Evolutionary conservation across 2,113 vertebrate genomes (phyloP).

Genomic region (Boleophthalmus pectinirostris): DNA sequence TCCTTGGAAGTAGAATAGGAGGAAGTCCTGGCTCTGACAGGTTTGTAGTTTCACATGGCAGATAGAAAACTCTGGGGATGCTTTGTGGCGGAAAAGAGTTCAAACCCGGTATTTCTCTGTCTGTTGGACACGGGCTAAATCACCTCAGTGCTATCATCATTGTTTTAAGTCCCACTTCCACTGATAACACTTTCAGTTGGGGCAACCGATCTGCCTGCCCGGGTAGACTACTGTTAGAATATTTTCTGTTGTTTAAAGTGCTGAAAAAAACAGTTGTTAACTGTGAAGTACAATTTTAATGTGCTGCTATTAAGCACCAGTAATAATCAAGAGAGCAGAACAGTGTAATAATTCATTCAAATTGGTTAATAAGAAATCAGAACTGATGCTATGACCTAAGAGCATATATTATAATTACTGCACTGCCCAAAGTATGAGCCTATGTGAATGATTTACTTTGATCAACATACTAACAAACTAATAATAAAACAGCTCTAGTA

Average conservation of each 20-base stretch:
- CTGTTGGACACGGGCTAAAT: slow-evolving; percentile 1
- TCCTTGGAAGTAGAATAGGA: slow-evolving; percentile 89
- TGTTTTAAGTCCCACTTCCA: slow-evolving; percentile 16
- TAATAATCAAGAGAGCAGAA: neutral
- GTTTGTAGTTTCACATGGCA: slow-evolving; percentile 88
- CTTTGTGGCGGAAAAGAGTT: slow-evolving; percentile 56
- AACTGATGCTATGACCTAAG: too few relatives aligned
- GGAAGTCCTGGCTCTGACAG: slow-evolving; percentile 97
- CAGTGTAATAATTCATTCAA: neutral
- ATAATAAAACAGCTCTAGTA: too few relatives aligned
- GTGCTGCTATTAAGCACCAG: neutral
- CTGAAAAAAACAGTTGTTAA: neutral
- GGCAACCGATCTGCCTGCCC: neutral
- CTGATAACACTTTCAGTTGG: slow-evolving; percentile 8
- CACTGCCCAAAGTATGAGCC: neutral
- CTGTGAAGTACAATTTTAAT: neutral
- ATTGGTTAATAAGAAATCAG: neutral
- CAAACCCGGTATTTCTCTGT: slow-evolving; percentile 18
- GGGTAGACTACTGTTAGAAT: neutral
- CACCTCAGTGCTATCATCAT: slow-evolving; percentile 11
- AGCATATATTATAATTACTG: neutral
- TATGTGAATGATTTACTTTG: neutral
- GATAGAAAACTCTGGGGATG: slow-evolving; percentile 79
- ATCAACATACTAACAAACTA: neutral
- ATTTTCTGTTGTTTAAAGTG: neutral